Evolutionary conservation across 2,888 invertebrate genomes (phyloP).

Genomic region (Xanthia icteritia): DNA sequence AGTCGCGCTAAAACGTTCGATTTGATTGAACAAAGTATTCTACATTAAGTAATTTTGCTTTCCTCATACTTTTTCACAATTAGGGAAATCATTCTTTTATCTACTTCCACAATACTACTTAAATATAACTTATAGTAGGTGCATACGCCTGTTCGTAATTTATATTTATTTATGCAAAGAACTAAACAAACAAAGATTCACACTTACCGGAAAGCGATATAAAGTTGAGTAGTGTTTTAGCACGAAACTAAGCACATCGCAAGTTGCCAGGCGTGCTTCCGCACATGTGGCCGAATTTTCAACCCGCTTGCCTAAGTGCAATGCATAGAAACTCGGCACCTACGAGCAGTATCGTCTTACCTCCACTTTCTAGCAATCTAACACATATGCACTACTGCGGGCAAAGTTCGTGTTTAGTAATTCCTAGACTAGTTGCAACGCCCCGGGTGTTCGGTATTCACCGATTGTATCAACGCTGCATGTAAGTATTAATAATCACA

Average conservation of each 20-base stretch:
- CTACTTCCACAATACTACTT: too few species aligned
- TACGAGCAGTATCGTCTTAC: constrained; percentile 50
- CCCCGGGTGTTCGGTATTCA: constrained; percentile 39
- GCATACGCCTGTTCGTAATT: not conserved
- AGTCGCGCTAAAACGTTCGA: not conserved
- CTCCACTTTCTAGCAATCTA: constrained; percentile 59
- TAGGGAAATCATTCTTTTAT: not conserved
- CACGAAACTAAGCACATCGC: constrained; percentile 78
- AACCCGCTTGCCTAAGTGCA: constrained; percentile 69
- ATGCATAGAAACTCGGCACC: constrained; percentile 61
- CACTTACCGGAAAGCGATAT: constrained; percentile 64
- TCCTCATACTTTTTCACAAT: not conserved
- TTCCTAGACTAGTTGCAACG: constrained; percentile 23
- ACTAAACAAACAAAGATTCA: constrained; percentile 55
- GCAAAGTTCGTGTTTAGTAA: constrained; percentile 53
- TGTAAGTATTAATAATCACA: constrained; percentile 19
- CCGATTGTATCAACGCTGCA: constrained; percentile 37
- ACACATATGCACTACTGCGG: constrained; percentile 50
- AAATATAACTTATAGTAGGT: not conserved
- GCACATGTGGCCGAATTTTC: constrained; percentile 80
- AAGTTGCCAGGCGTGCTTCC: constrained; percentile 79
- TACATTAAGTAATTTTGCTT: too few species aligned
- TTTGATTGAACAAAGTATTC: not conserved
- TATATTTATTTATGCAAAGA: constrained; percentile 20
- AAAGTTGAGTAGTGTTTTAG: constrained; percentile 77